Evolutionary conservation across 37 sponge, comb jelly and placozoan species (phyloP).

Genomic region (Aplysina aerophoba): DNA sequence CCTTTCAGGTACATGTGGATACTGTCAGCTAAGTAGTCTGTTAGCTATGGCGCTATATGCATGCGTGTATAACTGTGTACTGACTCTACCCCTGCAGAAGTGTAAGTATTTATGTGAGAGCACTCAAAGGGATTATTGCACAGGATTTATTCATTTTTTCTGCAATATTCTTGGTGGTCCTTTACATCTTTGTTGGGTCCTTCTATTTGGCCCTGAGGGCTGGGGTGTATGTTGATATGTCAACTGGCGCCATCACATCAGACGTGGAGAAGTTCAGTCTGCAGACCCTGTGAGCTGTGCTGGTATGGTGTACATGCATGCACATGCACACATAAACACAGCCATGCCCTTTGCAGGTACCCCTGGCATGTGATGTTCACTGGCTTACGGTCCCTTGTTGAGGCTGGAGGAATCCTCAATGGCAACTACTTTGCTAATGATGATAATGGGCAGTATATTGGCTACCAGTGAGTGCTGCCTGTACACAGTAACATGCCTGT

Average conservation of each 20-base stretch:
- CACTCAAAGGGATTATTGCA: not conserved
- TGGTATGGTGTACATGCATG: not conserved
- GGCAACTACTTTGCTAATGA: conserved; percentile 25
- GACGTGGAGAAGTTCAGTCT: not conserved
- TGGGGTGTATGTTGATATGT: not conserved
- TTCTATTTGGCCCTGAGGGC: conserved; percentile 36
- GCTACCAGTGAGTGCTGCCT: conserved; percentile 32
- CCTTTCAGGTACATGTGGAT: not conserved
- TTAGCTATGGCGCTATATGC: too few species aligned
- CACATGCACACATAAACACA: not conserved
- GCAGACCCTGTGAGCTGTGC: conserved; percentile 2
- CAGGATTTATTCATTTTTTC: conserved; percentile 6
- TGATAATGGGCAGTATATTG: not conserved
- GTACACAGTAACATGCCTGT: not conserved
- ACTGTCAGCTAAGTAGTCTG: too few species aligned
- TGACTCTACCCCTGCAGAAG: not conserved
- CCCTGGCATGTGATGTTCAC: conserved; percentile 30
- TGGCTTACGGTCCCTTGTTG: not conserved
- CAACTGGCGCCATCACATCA: not conserved
- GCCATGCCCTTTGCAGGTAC: not conserved
- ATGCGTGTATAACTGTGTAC: not conserved
- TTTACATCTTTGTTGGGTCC: conserved; percentile 27
- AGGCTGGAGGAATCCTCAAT: conserved; percentile 17
- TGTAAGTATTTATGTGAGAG: conserved; percentile 1
- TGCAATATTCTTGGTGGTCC: not conserved